Evolutionary conservation across 2,888 invertebrate species (phyloP).

Genomic region (Cheilosia soror): DNA sequence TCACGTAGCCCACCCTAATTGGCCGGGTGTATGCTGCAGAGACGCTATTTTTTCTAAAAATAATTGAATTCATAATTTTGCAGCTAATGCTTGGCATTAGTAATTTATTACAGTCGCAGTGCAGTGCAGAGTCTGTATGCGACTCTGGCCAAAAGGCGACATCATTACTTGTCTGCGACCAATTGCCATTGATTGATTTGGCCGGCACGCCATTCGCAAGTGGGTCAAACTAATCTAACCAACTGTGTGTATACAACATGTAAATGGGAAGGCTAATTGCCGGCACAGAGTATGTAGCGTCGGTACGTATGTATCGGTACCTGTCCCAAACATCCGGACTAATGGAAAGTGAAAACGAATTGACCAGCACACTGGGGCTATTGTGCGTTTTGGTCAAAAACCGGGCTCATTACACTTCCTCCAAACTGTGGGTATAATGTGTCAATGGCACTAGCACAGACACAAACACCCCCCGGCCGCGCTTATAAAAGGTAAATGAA

Average conservation of each 20-base stretch:
- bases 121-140: slow-evolving; percentile 11
- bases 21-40: slow-evolving; percentile 18
- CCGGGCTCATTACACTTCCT: slow-evolving; percentile 40
- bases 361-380: slow-evolving; percentile 17
- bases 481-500: slow-evolving; percentile 39
- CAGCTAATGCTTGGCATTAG: slow-evolving; percentile 64
- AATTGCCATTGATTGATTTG: slow-evolving; percentile 68
- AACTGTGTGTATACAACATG: slow-evolving; percentile 19
- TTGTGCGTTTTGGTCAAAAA: slow-evolving; percentile 34
- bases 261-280: slow-evolving; percentile 43
- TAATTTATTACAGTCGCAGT: slow-evolving; percentile 58
- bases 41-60: slow-evolving; percentile 26
- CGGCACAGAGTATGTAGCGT: background rate
- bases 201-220: slow-evolving; percentile 43
- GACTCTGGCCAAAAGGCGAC: slow-evolving; percentile 38
- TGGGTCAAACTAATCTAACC: slow-evolving; percentile 65
- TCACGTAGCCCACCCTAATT: slow-evolving; percentile 67
- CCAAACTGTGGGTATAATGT: slow-evolving; percentile 1
- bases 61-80: slow-evolving; percentile 75
- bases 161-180: slow-evolving; percentile 57
- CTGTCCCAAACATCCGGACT: background rate
- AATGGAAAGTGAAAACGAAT: slow-evolving; percentile 60
- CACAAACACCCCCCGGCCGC: background rate
- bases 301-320: background rate
- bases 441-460: slow-evolving; percentile 40